Conservation (phyloP, 1,140 invertebrate genomes). For the Psilanteris sp. region DNA sequence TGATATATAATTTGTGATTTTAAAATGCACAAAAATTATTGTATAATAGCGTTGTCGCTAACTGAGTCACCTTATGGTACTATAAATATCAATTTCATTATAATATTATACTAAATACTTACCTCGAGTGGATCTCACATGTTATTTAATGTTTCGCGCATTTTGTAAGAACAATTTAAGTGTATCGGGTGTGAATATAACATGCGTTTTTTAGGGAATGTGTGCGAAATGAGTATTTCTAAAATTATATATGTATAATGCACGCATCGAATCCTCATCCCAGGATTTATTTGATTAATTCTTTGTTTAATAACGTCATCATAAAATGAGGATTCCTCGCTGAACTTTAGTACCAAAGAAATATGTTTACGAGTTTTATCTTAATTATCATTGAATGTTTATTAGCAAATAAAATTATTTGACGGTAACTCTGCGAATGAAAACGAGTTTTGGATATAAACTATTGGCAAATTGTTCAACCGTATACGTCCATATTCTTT, state of each 20-base stretch:
- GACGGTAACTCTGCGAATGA: not conserved
- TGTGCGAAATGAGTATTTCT: constrained; percentile 16
- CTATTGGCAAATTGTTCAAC: not conserved
- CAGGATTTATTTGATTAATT: constrained; percentile 3
- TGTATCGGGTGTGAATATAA: no score
- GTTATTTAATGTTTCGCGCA: constrained; percentile 38
- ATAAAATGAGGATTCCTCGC: not conserved
- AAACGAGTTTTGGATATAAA: not conserved
- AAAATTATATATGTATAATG: no score
- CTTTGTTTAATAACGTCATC: constrained; percentile 1
- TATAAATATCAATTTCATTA: constrained; percentile 43
- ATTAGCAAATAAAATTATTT: constrained; percentile 13
- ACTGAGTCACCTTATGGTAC: no score
- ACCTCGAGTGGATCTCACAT: constrained; percentile 23
- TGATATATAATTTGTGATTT: no score
- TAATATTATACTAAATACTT: constrained; percentile 16
- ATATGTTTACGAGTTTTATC: constrained; percentile 7
- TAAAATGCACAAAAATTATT: no score
- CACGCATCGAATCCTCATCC: not conserved
- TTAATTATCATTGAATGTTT: constrained; percentile 10
- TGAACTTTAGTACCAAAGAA: not conserved
- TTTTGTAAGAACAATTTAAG: constrained; percentile 19
- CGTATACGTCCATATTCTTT: no score
- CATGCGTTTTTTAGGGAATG: constrained; percentile 15
- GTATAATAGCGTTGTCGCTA: no score